A percentile compares a stretch with the other conserved stretches of the same genome.
Conservation (phyloP, 37 sponge, comb jelly and placozoan genomes). For the Theonella swinhoei region DNA sequence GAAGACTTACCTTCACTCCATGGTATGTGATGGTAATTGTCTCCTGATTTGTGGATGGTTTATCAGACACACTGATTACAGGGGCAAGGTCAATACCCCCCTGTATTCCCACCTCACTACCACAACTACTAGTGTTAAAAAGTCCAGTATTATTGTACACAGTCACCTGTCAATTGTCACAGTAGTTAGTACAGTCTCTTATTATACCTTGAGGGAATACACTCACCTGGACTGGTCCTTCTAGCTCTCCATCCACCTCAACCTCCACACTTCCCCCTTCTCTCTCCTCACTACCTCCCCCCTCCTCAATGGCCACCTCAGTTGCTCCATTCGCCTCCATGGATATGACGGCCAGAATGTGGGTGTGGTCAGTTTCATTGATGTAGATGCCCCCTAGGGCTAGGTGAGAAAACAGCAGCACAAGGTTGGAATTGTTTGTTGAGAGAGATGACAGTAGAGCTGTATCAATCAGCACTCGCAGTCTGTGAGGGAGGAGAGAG, state of each 20-base stretch:
- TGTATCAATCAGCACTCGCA: conserved; percentile 20
- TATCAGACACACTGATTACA: conserved; percentile 25
- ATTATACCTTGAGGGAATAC: not conserved
- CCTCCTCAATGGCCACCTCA: not conserved
- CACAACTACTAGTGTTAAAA: conserved; percentile 1
- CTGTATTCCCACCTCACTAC: not conserved
- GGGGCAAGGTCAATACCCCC: conserved; percentile 15
- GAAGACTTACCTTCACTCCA: not conserved
- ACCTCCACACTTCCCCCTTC: not conserved
- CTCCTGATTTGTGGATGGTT: not conserved
- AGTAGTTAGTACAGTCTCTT: not conserved
- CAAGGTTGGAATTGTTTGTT: conserved; percentile 6
- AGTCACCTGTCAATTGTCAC: conserved; percentile 14
- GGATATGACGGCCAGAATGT: conserved; percentile 10
- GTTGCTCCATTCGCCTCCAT: not conserved
- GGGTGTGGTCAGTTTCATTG: conserved; percentile 7
- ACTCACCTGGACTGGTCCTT: not conserved
- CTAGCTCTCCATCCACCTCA: not conserved
- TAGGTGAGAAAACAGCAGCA: conserved; percentile 18
- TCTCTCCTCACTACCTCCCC: conserved; percentile 12
- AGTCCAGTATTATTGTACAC: conserved; percentile 13
- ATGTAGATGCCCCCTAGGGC: conserved; percentile 33
- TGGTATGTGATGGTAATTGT: conserved; percentile 4
- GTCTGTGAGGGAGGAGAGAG: not conserved
- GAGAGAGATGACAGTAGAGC: conserved; percentile 6